A percentile compares a stretch with the other conserved stretches of the same genome.
These are phyloP conservation scores for Pseudopipra pipra DNA, from an alignment of 2,113 vertebrate species.

Conservation along the genomic window DNA sequence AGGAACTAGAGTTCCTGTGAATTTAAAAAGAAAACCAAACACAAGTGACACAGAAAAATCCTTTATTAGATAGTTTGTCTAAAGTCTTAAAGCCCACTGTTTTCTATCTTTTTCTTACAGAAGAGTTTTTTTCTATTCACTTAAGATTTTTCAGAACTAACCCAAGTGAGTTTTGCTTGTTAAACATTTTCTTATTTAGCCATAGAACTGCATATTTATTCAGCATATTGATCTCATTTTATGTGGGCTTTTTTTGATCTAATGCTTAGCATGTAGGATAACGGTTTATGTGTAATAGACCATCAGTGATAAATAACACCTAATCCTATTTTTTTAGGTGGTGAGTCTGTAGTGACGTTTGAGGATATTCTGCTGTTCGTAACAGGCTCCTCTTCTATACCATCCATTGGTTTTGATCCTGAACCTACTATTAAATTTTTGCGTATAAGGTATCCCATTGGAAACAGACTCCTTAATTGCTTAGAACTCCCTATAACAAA, in stretches of 20 bases:
- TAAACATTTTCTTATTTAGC: not conserved
- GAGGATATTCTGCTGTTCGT: conserved; percentile 85
- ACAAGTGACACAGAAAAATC: not conserved
- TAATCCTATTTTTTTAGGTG: conserved; percentile 72
- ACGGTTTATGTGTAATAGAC: not conserved
- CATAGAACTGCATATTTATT: not conserved
- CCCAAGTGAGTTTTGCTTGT: not conserved
- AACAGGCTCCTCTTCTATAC: conserved; percentile 79
- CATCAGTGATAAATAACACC: not conserved
- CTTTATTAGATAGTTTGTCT: not conserved
- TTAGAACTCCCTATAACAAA: conserved; percentile 82
- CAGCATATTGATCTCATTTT: not conserved
- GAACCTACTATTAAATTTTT: conserved; percentile 82
- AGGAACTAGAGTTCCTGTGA: not conserved
- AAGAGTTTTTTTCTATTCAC: not conserved
- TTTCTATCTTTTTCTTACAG: not conserved
- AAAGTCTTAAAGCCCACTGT: not conserved
- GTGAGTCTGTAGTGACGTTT: conserved; percentile 79
- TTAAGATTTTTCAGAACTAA: not conserved
- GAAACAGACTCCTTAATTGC: conserved; percentile 74
- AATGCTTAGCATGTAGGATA: not conserved
- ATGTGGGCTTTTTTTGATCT: not conserved
- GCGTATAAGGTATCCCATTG: conserved; percentile 75
- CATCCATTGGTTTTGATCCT: conserved; percentile 79
- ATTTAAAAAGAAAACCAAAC: not conserved